Conservation (phyloP, 2,797 vertebrate species). For the Typhlichthys subterraneus region DNA sequence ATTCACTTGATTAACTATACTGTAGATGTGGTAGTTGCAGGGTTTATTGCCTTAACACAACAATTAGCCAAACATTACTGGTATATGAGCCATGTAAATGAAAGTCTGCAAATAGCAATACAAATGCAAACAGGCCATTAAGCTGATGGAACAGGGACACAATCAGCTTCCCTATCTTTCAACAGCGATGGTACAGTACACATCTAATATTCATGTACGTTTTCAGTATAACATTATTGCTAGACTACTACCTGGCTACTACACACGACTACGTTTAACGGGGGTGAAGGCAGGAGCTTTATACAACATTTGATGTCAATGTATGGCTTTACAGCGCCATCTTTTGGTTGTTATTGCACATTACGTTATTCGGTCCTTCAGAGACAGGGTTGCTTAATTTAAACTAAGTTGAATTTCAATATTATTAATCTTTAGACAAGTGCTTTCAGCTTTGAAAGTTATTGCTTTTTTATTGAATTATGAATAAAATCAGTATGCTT, state of each 20-base stretch:
- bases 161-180: constrained; percentile 34
- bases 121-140: constrained; percentile 64
- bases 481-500: background rate
- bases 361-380: background rate
- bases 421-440: constrained; percentile 1
- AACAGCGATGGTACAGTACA: constrained; percentile 39
- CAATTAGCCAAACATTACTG: constrained; percentile 64
- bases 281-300: too few species aligned
- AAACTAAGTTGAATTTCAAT: background rate
- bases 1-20: constrained; percentile 21
- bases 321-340: constrained; percentile 42
- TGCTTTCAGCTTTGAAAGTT: background rate
- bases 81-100: constrained; percentile 63
- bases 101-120: constrained; percentile 33
- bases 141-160: constrained; percentile 54
- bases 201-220: constrained; percentile 15
- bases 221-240: constrained; percentile 29
- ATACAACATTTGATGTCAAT: background rate
- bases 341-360: constrained; percentile 30
- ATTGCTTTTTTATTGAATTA: background rate
- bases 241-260: too few species aligned
- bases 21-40: constrained; percentile 10
- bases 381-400: background rate
- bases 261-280: too few species aligned
- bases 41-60: constrained; percentile 53